These are phyloP conservation scores for Drosophila anomalata DNA, from an alignment of 2,888 invertebrate species.

Conservation along the genomic window DNA sequence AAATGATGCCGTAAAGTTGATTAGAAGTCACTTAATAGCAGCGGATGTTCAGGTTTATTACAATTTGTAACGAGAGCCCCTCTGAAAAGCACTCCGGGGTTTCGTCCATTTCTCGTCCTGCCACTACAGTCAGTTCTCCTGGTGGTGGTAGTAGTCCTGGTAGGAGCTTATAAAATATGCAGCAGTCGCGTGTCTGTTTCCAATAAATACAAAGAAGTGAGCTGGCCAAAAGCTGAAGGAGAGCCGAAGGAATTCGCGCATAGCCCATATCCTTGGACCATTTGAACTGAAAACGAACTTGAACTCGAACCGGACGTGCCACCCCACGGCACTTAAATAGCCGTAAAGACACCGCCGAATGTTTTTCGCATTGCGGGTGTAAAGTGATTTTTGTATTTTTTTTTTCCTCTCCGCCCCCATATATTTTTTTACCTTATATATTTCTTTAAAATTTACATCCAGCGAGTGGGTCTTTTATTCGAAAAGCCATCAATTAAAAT, in stretches of 20 bases:
- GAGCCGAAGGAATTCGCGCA: conserved; percentile 4
- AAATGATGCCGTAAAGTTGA: conserved; percentile 76
- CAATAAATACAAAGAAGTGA: conserved; percentile 67
- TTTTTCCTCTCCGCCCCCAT: neutral
- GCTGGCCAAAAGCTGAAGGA: neutral
- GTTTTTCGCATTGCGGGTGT: conserved; percentile 6
- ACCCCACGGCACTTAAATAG: conserved; percentile 34
- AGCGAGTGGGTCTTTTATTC: neutral
- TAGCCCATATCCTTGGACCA: conserved; percentile 20
- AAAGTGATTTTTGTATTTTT: conserved; percentile 18
- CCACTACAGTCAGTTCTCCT: neutral
- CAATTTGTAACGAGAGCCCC: conserved; percentile 74
- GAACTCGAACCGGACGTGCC: conserved; percentile 24
- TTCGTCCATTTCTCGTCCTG: neutral
- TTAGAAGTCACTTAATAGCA: conserved; percentile 77
- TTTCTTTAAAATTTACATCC: neutral
- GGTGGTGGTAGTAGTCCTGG: neutral
- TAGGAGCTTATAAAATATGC: conserved; percentile 73
- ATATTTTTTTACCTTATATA: neutral
- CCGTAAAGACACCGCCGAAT: conserved; percentile 29
- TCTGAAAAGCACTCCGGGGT: conserved; percentile 13
- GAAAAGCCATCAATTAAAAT: neutral
- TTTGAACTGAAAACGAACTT: conserved; percentile 17
- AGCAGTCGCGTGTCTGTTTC: conserved; percentile 73
- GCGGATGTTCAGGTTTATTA: conserved; percentile 76